Evolutionary conservation across 2,888 invertebrate species (phyloP).

Genomic region (Sphaerophoria taeniata): DNA sequence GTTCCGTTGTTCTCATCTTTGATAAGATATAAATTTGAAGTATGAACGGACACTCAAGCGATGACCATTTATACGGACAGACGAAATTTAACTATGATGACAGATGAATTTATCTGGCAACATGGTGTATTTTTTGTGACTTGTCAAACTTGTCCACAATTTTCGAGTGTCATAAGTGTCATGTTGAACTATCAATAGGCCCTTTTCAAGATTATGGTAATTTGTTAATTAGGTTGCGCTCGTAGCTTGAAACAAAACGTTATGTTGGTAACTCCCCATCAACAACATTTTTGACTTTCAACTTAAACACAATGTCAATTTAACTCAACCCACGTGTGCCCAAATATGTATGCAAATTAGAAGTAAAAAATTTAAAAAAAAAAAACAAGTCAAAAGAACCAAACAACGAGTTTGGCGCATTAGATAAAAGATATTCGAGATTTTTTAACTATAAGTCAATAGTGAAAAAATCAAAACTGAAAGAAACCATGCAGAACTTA

Average conservation of each 20-base stretch:
- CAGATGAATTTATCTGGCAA: no score
- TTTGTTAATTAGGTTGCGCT: no score
- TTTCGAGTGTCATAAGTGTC: no score
- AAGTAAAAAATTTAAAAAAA: slow-evolving; percentile 4
- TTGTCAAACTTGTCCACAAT: no score
- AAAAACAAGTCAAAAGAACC: neutral
- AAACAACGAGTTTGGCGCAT: slow-evolving; percentile 13
- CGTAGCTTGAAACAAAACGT: no score
- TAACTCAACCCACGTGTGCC: slow-evolving; percentile 46
- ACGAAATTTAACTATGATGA: neutral
- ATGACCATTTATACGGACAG: slow-evolving; percentile 1
- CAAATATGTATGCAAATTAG: slow-evolving; percentile 43
- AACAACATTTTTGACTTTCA: neutral
- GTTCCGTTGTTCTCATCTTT: slow-evolving; percentile 11
- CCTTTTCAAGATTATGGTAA: no score
- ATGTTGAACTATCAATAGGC: no score
- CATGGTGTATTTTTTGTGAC: no score
- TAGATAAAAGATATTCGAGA: slow-evolving; percentile 14
- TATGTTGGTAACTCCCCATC: neutral
- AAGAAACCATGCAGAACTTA: slow-evolving; percentile 13
- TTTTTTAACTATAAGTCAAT: slow-evolving; percentile 1
- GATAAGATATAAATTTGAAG: slow-evolving; percentile 34
- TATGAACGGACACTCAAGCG: slow-evolving; percentile 25
- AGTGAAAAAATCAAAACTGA: neutral
- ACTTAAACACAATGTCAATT: slow-evolving; percentile 26